Percentiles rank a stretch among this genome's conserved stretches.
phyloP scores from a whole-genome alignment of 2,888 invertebrate genomes.

The Artemia sinica region DNA sequence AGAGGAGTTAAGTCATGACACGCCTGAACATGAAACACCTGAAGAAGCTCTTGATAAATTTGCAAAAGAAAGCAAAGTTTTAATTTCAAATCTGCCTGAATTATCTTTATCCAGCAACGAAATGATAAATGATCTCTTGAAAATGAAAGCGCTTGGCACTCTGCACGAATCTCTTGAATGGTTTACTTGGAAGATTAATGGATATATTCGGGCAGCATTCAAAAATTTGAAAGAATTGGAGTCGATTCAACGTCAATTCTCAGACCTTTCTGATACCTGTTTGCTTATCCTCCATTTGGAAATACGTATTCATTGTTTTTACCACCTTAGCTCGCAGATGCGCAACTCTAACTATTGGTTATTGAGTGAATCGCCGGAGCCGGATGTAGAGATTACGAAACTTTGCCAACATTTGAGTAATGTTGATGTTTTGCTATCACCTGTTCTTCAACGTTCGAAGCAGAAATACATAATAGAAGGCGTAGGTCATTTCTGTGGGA shows the following conservation, averaged over 20 bases:
- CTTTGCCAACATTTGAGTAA: conserved; percentile 56
- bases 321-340: conserved; percentile 51
- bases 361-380: conserved; percentile 47
- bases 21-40: conserved; percentile 51
- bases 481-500: conserved; percentile 60
- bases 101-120: conserved; percentile 65
- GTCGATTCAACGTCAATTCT: conserved; percentile 53
- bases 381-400: conserved; percentile 55
- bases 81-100: conserved; percentile 77
- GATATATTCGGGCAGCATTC: conserved; percentile 19
- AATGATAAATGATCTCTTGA: conserved; percentile 63
- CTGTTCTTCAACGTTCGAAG: conserved; percentile 56
- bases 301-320: conserved; percentile 87
- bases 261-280: conserved; percentile 76
- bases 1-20: conserved; percentile 37
- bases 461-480: conserved; percentile 79
- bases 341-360: conserved; percentile 30
- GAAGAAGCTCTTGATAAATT: conserved; percentile 59
- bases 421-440: conserved; percentile 57
- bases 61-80: conserved; percentile 73
- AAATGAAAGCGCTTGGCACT: conserved; percentile 65
- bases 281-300: conserved; percentile 80
- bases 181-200: conserved; percentile 5
- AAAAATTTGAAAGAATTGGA: conserved; percentile 22
- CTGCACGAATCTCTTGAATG: conserved; percentile 69